These are phyloP conservation scores for Pantala flavescens DNA, from an alignment of 1,140 invertebrate genomes.

Conservation along the genomic window DNA sequence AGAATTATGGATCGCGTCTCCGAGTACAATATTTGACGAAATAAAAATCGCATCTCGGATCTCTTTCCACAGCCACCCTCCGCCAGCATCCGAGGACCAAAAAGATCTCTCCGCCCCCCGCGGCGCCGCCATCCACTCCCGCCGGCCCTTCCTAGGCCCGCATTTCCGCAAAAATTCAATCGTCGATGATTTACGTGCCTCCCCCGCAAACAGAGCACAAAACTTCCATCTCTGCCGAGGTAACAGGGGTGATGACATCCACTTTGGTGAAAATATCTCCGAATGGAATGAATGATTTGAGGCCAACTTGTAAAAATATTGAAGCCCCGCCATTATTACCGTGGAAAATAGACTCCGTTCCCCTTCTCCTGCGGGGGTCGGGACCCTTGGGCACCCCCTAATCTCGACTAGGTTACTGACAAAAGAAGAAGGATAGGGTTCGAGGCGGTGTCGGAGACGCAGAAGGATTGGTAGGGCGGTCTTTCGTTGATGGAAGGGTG, in stretches of 20 bases:
- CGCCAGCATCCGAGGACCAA: too few relatives aligned
- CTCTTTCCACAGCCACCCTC: too few relatives aligned
- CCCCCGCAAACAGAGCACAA: not conserved
- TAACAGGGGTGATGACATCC: not conserved
- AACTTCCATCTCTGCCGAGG: not conserved
- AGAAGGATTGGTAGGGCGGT: not conserved
- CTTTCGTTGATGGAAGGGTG: not conserved
- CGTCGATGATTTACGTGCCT: not conserved
- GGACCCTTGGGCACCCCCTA: not conserved
- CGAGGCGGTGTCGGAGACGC: not conserved
- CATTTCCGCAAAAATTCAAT: too few relatives aligned
- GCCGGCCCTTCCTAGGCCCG: too few relatives aligned
- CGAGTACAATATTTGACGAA: too few relatives aligned
- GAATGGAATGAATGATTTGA: constrained; percentile 3
- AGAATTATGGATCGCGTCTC: too few relatives aligned
- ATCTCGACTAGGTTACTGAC: constrained; percentile 8
- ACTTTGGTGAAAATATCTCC: not conserved
- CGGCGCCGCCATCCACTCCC: too few relatives aligned
- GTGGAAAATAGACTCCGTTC: not conserved
- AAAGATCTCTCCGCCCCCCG: too few relatives aligned
- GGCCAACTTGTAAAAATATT: constrained; percentile 10
- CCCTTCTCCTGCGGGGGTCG: not conserved
- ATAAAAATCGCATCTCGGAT: too few relatives aligned
- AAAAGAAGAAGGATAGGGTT: constrained; percentile 1
- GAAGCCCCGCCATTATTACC: constrained; percentile 7